A percentile compares a stretch with the other conserved stretches of the same genome.
Evolutionary conservation across 2,113 vertebrate genomes (phyloP).

Genomic region (Spea bombifrons): DNA sequence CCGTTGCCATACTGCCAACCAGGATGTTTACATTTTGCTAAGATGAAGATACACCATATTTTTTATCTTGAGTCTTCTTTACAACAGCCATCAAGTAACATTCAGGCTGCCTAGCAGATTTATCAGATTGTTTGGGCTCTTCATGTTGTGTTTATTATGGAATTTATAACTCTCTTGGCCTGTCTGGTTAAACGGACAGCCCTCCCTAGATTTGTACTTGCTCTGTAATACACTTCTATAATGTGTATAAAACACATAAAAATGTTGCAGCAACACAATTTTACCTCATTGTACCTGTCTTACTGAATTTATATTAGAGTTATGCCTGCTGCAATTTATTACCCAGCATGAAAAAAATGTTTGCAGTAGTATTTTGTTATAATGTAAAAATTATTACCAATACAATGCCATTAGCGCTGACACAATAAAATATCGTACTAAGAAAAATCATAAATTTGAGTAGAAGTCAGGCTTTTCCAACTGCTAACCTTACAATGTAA

Average conservation of each 20-base stretch:
- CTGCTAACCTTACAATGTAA: conserved; percentile 24
- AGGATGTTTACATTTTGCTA: too few relatives aligned
- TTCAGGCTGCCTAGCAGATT: too few relatives aligned
- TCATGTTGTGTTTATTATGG: too few relatives aligned
- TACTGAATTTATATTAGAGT: conserved; percentile 20
- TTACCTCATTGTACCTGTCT: conserved; percentile 20
- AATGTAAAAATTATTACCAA: conserved; percentile 35
- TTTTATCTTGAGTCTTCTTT: too few relatives aligned
- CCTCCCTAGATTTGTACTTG: too few relatives aligned
- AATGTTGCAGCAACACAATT: conserved; percentile 12
- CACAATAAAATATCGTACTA: conserved; percentile 26
- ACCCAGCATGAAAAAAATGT: conserved; percentile 27
- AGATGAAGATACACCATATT: too few relatives aligned
- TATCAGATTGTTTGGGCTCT: too few relatives aligned
- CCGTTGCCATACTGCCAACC: too few relatives aligned
- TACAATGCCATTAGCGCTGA: conserved; percentile 38
- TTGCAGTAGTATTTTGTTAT: conserved; percentile 39
- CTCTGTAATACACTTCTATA: background rate
- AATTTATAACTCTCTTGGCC: too few relatives aligned
- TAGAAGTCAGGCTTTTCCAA: background rate
- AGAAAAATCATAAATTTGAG: conserved; percentile 24
- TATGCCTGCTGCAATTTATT: conserved; percentile 39
- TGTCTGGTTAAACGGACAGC: too few relatives aligned
- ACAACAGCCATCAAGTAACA: too few relatives aligned
- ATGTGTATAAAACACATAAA: background rate